phyloP scores from a whole-genome alignment of 2,888 invertebrate genomes.

The Tenodera sinensis region DNA sequence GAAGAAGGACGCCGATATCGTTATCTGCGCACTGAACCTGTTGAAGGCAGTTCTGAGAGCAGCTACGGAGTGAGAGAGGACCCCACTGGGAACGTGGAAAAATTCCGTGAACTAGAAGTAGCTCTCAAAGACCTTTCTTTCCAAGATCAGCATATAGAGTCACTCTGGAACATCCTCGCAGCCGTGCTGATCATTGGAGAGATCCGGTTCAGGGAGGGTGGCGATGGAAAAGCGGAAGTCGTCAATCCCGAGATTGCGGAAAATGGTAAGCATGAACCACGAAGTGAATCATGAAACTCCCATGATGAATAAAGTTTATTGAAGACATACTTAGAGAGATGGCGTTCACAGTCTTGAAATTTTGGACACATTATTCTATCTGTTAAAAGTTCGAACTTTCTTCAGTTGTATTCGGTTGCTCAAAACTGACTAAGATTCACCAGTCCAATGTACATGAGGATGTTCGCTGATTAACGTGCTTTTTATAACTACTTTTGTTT shows the following conservation, averaged over 20 bases:
- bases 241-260: conserved; percentile 67
- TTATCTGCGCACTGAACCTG: conserved; percentile 55
- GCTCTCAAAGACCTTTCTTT: conserved; percentile 66
- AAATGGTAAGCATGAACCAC: conserved; percentile 44
- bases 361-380: too few species aligned
- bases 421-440: too few species aligned
- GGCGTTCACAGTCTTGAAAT: too few species aligned
- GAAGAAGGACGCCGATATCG: conserved; percentile 67
- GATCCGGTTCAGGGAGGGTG: conserved; percentile 67
- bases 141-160: conserved; percentile 64
- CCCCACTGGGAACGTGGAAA: conserved; percentile 51
- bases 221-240: conserved; percentile 63
- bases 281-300: neutral
- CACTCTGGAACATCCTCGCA: conserved; percentile 66
- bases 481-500: too few species aligned
- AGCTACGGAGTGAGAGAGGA: conserved; percentile 26
- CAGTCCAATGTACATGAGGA: too few species aligned
- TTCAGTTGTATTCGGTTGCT: too few species aligned
- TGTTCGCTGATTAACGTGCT: too few species aligned
- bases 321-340: too few species aligned
- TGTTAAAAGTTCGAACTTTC: too few species aligned
- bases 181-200: conserved; percentile 78
- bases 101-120: conserved; percentile 61
- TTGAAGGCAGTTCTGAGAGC: conserved; percentile 37
- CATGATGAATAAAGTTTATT: too few species aligned